These are phyloP conservation scores for Cacatua alba DNA, from an alignment of 2,113 vertebrate species.

Conservation along the genomic window DNA sequence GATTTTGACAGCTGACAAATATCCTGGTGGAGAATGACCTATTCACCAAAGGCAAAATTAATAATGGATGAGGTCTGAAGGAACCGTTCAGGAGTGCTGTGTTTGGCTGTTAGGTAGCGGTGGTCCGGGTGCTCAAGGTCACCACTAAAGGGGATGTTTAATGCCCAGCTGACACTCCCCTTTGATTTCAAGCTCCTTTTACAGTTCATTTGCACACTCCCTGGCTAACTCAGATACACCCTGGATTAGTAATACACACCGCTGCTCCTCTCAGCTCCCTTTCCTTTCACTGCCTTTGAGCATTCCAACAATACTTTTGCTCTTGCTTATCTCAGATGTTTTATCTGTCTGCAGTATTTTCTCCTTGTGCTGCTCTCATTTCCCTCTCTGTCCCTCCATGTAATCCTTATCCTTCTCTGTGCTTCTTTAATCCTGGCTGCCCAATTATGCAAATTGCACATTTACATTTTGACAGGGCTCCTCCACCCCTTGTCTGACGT, in stretches of 20 bases:
- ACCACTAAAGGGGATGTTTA: constrained; percentile 20
- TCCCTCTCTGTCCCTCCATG: background rate
- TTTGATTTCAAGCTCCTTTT: constrained; percentile 55
- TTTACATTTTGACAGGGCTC: constrained; percentile 63
- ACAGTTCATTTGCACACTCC: constrained; percentile 33
- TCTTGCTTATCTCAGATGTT: constrained; percentile 43
- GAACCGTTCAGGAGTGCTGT: background rate
- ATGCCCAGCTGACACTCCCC: constrained; percentile 24
- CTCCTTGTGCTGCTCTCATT: constrained; percentile 1
- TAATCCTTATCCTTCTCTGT: constrained; percentile 36
- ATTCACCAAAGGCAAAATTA: constrained; percentile 49
- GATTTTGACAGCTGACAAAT: constrained; percentile 53
- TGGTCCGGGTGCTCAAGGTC: constrained; percentile 3
- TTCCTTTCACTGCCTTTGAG: background rate
- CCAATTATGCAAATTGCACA: constrained; percentile 63
- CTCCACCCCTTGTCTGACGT: background rate
- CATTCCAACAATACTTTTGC: background rate
- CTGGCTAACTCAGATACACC: background rate
- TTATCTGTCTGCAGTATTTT: background rate
- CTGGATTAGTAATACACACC: constrained; percentile 8
- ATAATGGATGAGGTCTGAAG: constrained; percentile 54
- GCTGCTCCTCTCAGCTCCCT: background rate
- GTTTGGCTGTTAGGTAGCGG: constrained; percentile 13
- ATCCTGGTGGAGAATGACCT: constrained; percentile 10
- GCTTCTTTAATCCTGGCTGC: constrained; percentile 54